These are phyloP conservation scores for Pelochelys cantorii DNA, from an alignment of 2,797 vertebrate genomes.

Conservation along the genomic window DNA sequence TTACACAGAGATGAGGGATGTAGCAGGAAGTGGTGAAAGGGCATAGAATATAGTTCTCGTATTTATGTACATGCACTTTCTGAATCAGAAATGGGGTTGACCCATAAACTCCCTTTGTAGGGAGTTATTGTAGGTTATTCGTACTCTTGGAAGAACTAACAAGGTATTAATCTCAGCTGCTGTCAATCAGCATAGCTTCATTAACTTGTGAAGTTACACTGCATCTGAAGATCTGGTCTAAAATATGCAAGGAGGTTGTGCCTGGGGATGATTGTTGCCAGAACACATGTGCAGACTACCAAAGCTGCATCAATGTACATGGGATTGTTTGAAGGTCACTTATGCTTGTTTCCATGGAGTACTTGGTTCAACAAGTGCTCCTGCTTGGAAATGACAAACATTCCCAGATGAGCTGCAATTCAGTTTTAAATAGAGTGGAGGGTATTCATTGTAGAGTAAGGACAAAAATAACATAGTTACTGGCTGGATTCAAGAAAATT, in stretches of 20 bases:
- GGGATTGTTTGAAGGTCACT: not conserved
- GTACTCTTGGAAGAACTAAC: not conserved
- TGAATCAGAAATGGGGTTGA: not conserved
- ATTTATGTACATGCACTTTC: not conserved
- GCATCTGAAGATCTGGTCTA: not conserved
- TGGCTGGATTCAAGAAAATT: not conserved
- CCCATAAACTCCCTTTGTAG: not conserved
- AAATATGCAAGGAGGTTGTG: not conserved
- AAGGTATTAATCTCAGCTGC: not conserved
- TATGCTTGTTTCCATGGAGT: not conserved
- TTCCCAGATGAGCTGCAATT: not conserved
- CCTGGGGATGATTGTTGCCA: not conserved
- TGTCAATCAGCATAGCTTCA: not conserved
- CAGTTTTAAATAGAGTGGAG: not conserved
- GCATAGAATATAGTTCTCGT: not conserved
- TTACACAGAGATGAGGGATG: not conserved
- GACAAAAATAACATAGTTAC: rapidly evolving
- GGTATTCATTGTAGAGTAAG: not conserved
- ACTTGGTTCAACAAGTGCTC: not conserved
- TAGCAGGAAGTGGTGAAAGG: not conserved
- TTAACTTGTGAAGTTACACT: not conserved
- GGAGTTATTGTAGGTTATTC: not conserved
- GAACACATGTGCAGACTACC: not conserved
- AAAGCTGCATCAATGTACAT: not conserved
- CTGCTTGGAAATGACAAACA: not conserved